phyloP scores from a whole-genome alignment of 2,113 vertebrate species.

The Nannospalax galili region DNA sequence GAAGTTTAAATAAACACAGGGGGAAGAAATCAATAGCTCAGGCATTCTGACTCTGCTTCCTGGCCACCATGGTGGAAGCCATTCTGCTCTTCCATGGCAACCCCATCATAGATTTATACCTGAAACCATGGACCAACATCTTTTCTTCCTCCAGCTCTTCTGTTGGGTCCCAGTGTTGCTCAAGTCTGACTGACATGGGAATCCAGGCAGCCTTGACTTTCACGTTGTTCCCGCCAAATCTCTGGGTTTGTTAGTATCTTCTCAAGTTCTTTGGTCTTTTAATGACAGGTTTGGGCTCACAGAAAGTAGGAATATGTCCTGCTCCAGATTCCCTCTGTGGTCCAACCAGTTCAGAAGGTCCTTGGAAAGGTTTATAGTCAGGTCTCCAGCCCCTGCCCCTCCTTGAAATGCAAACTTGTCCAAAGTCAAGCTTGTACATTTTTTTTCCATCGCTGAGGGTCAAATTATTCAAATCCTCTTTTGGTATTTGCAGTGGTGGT shows the following conservation, averaged over 20 bases:
- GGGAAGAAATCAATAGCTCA: no score
- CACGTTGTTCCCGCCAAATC: accelerated
- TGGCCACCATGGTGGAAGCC: background rate
- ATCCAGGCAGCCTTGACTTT: background rate
- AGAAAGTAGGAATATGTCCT: accelerated
- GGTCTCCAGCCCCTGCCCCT: background rate
- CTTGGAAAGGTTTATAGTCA: accelerated
- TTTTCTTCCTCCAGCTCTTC: background rate
- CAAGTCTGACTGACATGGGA: background rate
- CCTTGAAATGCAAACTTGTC: background rate
- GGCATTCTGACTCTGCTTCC: background rate
- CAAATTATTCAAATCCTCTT: background rate
- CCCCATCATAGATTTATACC: no score
- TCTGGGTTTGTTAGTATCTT: background rate
- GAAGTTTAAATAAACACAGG: no score
- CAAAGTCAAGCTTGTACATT: background rate
- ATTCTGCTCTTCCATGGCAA: no score
- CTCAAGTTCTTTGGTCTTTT: background rate
- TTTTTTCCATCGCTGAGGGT: background rate
- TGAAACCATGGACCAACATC: background rate
- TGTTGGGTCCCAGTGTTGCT: background rate
- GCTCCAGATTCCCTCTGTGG: accelerated
- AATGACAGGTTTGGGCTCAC: background rate
- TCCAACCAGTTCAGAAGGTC: background rate
- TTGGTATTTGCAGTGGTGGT: background rate